Conservation (phyloP, 2,113 vertebrate genomes). For the Columbina picui region DNA sequence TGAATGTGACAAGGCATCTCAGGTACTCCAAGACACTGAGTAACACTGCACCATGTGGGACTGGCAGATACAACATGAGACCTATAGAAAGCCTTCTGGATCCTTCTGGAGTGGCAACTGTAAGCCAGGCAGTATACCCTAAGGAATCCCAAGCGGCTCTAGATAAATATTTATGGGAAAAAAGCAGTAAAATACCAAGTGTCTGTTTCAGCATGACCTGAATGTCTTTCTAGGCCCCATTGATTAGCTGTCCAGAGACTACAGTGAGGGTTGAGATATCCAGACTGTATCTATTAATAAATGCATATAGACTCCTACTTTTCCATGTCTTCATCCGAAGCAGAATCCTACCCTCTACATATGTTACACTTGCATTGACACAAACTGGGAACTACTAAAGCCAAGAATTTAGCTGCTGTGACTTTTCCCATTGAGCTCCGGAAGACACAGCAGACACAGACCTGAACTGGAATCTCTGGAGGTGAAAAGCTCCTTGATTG, state of each 20-base stretch:
- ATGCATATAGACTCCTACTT: not conserved
- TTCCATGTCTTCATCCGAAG: not conserved
- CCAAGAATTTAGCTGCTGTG: not conserved
- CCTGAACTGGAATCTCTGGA: not conserved
- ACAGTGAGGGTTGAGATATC: not conserved
- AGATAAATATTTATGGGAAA: not conserved
- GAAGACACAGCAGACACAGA: not conserved
- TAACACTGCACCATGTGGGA: not conserved
- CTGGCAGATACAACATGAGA: not conserved
- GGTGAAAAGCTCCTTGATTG: not conserved
- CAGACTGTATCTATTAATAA: not conserved
- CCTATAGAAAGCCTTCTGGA: not conserved
- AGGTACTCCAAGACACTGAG: not conserved
- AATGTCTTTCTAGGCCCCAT: not conserved
- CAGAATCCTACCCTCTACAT: not conserved
- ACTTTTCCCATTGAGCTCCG: not conserved
- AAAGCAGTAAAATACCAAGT: not conserved
- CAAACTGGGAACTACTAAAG: not conserved
- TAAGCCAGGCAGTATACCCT: not conserved
- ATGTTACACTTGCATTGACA: not conserved
- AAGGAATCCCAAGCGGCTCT: not conserved
- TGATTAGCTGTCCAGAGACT: not conserved
- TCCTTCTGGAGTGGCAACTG: not conserved
- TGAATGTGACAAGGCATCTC: not conserved
- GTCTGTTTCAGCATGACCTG: not conserved